Conservation (phyloP, 64 coral and sea anemone species). For the Platygyra sinensis region DNA sequence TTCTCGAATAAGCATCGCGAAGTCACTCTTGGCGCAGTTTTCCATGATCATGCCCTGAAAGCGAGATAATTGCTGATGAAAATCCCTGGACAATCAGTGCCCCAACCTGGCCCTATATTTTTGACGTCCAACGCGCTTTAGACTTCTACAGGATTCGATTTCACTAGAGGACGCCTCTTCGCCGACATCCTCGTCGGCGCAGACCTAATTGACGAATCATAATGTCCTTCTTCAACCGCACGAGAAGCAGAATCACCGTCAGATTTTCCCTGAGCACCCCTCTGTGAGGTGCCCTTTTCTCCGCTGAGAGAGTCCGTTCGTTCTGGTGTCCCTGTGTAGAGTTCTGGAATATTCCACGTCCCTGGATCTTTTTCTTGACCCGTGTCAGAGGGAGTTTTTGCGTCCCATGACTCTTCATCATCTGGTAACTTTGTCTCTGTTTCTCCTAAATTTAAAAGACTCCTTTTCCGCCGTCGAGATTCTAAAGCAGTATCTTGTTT, state of each 20-base stretch:
- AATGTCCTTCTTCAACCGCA: not conserved
- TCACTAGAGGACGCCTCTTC: slow-evolving; percentile 21
- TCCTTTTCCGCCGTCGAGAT: not conserved
- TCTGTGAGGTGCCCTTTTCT: not conserved
- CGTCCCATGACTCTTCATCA: not conserved
- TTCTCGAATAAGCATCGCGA: too few relatives aligned
- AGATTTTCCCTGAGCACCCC: not conserved
- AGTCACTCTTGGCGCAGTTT: too few relatives aligned
- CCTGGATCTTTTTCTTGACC: not conserved
- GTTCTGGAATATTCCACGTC: not conserved
- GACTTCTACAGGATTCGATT: slow-evolving; percentile 20
- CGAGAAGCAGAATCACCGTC: not conserved
- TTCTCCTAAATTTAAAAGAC: not conserved
- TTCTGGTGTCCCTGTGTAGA: slow-evolving; percentile 1
- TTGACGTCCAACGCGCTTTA: not conserved
- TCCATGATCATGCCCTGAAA: too few relatives aligned
- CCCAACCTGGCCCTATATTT: not conserved
- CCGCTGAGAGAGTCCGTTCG: not conserved
- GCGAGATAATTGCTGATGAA: too few relatives aligned
- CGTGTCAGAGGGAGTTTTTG: not conserved
- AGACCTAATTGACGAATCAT: not conserved
- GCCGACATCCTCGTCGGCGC: slow-evolving; percentile 22
- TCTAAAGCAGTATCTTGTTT: not conserved
- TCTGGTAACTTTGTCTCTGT: slow-evolving; percentile 5
- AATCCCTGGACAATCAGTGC: not conserved